Evolutionary conservation across 2,113 vertebrate species (phyloP).

Genomic region (Labeo rohita): DNA sequence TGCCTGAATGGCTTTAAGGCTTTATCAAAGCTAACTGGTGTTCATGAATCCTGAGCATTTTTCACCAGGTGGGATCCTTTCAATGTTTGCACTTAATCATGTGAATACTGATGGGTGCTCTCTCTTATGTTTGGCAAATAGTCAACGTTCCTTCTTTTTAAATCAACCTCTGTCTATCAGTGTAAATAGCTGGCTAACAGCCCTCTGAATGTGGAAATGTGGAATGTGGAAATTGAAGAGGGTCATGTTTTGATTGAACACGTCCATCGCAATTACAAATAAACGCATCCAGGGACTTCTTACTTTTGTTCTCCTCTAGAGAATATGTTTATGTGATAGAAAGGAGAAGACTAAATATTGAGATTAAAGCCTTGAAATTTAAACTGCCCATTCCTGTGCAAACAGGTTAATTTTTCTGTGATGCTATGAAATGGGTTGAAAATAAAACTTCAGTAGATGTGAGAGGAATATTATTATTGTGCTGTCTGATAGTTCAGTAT

Average conservation of each 20-base stretch:
- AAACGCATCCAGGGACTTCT: constrained; percentile 65
- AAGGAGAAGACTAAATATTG: constrained; percentile 60
- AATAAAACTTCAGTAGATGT: not conserved
- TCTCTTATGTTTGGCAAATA: constrained; percentile 52
- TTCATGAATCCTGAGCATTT: constrained; percentile 32
- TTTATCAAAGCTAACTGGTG: not conserved
- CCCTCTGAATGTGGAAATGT: constrained; percentile 63
- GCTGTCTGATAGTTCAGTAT: constrained; percentile 6
- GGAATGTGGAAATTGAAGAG: constrained; percentile 68
- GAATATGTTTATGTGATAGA: constrained; percentile 60
- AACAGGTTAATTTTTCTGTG: constrained; percentile 33
- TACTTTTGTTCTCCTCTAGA: constrained; percentile 62
- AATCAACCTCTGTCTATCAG: constrained; percentile 65
- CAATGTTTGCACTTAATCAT: constrained; percentile 57
- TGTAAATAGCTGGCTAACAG: constrained; percentile 63
- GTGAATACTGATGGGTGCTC: constrained; percentile 47
- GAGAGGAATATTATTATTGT: not conserved
- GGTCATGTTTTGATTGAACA: constrained; percentile 74
- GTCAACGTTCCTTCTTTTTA: constrained; percentile 40
- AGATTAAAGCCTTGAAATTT: constrained; percentile 61
- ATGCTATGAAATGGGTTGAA: constrained; percentile 6
- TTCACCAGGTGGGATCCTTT: constrained; percentile 6
- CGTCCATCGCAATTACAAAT: constrained; percentile 70
- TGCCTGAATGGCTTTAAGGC: not conserved
- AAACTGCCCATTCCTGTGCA: constrained; percentile 45